Percentiles rank a stretch among this genome's conserved stretches.
Evolutionary conservation across 2,113 vertebrate species (phyloP).

Genomic region (Theristicus caerulescens): DNA sequence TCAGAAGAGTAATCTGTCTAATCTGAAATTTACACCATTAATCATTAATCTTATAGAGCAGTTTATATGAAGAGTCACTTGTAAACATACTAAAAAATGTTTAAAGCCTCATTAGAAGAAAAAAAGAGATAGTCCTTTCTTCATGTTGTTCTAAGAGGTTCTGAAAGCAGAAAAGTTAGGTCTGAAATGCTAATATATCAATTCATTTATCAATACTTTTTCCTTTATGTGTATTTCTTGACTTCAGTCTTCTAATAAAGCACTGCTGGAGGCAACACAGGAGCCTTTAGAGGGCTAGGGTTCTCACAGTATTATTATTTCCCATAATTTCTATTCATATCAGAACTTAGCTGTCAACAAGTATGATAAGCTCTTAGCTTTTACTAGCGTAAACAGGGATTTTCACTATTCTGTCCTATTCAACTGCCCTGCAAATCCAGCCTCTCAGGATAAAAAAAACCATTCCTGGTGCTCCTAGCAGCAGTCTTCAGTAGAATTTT

Average conservation of each 20-base stretch:
- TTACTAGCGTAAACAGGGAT: not conserved
- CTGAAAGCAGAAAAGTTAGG: not conserved
- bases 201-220: not conserved
- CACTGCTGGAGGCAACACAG: not conserved
- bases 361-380: not conserved
- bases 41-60: not conserved
- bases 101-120: not conserved
- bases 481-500: not conserved
- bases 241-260: not conserved
- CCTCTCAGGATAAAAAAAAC: not conserved
- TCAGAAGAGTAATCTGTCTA: constrained; percentile 69
- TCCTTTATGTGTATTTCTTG: not conserved
- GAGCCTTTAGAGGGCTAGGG: not conserved
- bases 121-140: not conserved
- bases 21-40: not conserved
- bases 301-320: not conserved
- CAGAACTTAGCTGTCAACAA: not conserved
- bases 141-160: not conserved
- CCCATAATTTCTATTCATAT: not conserved
- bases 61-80: not conserved
- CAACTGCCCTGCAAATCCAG: not conserved
- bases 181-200: not conserved
- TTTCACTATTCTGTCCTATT: not conserved
- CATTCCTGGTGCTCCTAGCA: not conserved
- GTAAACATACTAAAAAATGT: not conserved